Evolutionary conservation across 2,113 vertebrate genomes (phyloP).

Genomic region (Chamaea fasciata): DNA sequence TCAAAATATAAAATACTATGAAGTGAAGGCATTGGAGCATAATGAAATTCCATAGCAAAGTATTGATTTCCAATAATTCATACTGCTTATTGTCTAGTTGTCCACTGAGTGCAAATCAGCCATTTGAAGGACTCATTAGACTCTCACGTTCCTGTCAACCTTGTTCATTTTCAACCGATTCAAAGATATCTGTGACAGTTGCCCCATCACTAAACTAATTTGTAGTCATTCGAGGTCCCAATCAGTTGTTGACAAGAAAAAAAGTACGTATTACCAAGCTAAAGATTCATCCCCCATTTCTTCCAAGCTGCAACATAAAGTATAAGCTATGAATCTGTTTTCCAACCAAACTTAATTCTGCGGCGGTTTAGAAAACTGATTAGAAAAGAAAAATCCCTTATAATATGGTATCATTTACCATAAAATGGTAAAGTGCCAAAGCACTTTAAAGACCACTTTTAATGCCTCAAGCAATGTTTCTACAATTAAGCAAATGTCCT

Average conservation of each 20-base stretch:
- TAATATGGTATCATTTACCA: neutral
- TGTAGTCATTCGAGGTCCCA: slow-evolving; percentile 86
- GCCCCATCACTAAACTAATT: slow-evolving; percentile 93
- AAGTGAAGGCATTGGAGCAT: slow-evolving; percentile 82
- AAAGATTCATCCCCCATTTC: neutral
- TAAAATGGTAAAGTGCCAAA: slow-evolving; percentile 1
- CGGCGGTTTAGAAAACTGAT: neutral
- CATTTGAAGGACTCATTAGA: slow-evolving; percentile 95
- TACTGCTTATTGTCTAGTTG: slow-evolving; percentile 85
- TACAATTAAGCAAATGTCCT: slow-evolving; percentile 44
- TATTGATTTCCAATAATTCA: slow-evolving; percentile 96
- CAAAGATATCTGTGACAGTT: slow-evolving; percentile 87
- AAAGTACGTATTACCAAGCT: slow-evolving; percentile 54
- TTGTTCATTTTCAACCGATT: slow-evolving; percentile 89
- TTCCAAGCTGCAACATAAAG: neutral
- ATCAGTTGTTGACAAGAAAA: slow-evolving; percentile 79
- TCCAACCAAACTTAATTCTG: slow-evolving; percentile 24
- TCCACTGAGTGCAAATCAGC: slow-evolving; percentile 82
- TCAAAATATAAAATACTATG: slow-evolving; percentile 92
- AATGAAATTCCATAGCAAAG: slow-evolving; percentile 92
- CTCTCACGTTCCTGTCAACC: slow-evolving; percentile 92
- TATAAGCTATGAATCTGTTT: neutral
- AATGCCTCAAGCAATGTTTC: slow-evolving; percentile 15
- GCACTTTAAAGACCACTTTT: slow-evolving; percentile 1
- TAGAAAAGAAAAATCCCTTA: slow-evolving; percentile 12